Evolutionary conservation across 2,797 vertebrate genomes (phyloP), one percentile per base, ranked within the genome.

Genomic region (Taeniopygia guttata): DNA sequence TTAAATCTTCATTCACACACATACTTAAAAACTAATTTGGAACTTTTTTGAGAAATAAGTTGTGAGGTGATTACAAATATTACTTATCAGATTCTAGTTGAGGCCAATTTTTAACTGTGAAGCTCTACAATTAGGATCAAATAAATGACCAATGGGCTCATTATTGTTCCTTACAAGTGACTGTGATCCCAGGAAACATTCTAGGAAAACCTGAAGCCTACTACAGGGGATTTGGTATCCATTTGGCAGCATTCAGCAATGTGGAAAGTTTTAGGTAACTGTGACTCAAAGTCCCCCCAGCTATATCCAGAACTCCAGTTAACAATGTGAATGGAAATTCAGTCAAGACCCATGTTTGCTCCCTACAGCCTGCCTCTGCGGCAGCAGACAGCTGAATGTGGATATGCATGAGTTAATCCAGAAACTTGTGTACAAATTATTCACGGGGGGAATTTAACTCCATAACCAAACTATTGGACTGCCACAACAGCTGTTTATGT

Each of bases 321-420:
- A 94, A 91, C 38, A 91, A n/a, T 10, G 36, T 32, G 76, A 95
- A 81, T 56, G 59, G 62, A 91, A 95, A 86, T 48, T 81, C 84
- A 34, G 76, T 55, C 0, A 26, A 92, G 46, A 64, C n/a, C 42
- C 0, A 0, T 72, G 40, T 82, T 87, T 76, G 43, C 18, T 93
- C 79, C 87, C 89, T 66, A 34, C n/a, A 75, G 93, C 92, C 75
- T 58, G 64, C 51, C 30, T 78, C 89, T 15, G 9, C 73, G 94
- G 85, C 70, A 88, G 83, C 73, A 95, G 69, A 84, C 83, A 94
- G 75, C 54, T 94, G 93, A 95, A 95, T 91, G 67, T 51, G 67
- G 76, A 55, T 73, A 86, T 29, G 59, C 85, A 66, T 30, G 85
- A 93, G 80, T 94, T 94, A 93, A 86, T 76, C 43, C 77, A 78